phyloP scores from a whole-genome alignment of 1,140 invertebrate species.

The Drosophila ananassae region DNA sequence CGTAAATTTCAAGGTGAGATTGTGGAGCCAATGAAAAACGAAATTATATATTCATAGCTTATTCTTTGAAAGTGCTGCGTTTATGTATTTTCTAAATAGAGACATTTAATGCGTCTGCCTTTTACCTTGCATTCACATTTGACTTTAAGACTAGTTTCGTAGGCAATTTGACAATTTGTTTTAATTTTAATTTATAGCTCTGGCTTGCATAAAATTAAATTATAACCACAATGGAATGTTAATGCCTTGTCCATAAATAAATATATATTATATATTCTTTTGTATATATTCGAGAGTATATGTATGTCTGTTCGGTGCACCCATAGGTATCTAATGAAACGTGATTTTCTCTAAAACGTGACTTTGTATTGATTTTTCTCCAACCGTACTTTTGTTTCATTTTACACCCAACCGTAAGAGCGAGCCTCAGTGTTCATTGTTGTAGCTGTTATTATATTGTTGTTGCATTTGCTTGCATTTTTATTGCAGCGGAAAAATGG shows the following conservation, averaged over 20 bases:
- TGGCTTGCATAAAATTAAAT: constrained; percentile 67
- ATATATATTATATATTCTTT: constrained; percentile 11
- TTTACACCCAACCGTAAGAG: constrained; percentile 48
- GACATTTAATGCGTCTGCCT: constrained; percentile 58
- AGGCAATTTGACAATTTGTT: constrained; percentile 34
- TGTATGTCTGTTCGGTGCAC: constrained; percentile 3
- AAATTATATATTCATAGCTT: constrained; percentile 2
- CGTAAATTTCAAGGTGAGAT: constrained; percentile 73
- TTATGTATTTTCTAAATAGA: constrained; percentile 34
- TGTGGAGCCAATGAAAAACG: constrained; percentile 3
- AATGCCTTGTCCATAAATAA: constrained; percentile 46
- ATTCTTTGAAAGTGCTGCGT: constrained; percentile 1
- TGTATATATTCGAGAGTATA: constrained; percentile 21
- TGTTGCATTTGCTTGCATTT: constrained; percentile 22
- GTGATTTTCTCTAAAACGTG: constrained; percentile 83
- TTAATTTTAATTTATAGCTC: constrained; percentile 46
- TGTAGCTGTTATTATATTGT: constrained; percentile 39
- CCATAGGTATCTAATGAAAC: constrained; percentile 80
- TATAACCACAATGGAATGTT: constrained; percentile 67
- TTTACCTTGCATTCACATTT: constrained; percentile 12
- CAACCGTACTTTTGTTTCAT: constrained; percentile 74
- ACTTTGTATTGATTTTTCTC: constrained; percentile 84
- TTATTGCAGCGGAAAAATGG: constrained; percentile 43
- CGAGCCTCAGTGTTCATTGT: constrained; percentile 30
- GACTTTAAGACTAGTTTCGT: constrained; percentile 36